Base-by-base conservation (phyloP, 2,888 invertebrate genomes). In the Allacma fusca region DNA sequence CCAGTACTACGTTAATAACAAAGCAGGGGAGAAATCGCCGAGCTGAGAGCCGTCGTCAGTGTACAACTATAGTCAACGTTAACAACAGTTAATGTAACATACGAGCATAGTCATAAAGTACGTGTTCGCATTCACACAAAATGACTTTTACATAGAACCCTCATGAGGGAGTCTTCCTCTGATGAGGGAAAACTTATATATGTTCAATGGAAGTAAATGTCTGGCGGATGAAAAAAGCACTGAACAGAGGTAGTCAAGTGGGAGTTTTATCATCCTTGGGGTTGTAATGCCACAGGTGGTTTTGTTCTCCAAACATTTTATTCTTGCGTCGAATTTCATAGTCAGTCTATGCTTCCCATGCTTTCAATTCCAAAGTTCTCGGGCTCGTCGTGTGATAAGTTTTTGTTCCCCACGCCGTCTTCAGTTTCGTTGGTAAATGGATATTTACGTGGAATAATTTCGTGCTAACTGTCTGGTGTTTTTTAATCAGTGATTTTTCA, bases 251-350 rank as follows among this genome's bases (percentile, higher is more conserved):
- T 1, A 50, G 71, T 70, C 50, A 73, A 77, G 77, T 77, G 77
- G 77, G 77, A 77, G 77, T 77, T 72, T 73, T 77, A 72, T 67
- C 67, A 72, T 72, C 73, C 67, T 77, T 77, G 72, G 77, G 77
- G 72, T 77, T 72, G 77, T 72, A 77, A 80, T 79, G 68, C 82
- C 80, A 82, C 83, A 83, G 83, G 82, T 83, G 83, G 78, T 81
- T 81, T 80, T 81, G 50, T 77, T 78, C 78, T 75, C 40, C 76
- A 23, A 78, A 76, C 50, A 67, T 72, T 67, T 80, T 75, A 80
- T 75, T 80, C 78, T 43, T 78, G 59, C 64, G 68, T 80, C 73
- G 75, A 78, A 79, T 79, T 75, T 79, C 73, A 71, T 65, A 43
- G 69, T 77, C 71, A 75, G 70, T 69, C 23, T 21, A 24, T 28